Percentiles rank a stretch among this genome's conserved stretches.
Evolutionary conservation across 2,113 vertebrate genomes (phyloP).

Genomic region (Oncorhynchus clarkii): DNA sequence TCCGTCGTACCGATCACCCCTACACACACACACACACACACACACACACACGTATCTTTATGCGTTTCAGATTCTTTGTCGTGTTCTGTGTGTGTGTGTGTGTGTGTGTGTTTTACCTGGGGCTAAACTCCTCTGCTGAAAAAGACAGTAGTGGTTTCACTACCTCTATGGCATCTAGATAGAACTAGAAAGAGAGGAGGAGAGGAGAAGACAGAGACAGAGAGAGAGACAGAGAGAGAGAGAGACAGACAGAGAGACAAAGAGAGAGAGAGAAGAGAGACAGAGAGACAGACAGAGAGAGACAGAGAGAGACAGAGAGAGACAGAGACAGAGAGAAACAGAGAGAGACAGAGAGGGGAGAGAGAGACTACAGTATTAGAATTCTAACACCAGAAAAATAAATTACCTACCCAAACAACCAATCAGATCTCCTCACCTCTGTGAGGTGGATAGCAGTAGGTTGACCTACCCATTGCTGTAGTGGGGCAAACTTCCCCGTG

Average conservation of each 20-base stretch:
- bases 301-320: not conserved
- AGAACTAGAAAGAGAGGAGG: constrained; percentile 75
- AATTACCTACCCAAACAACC: not conserved
- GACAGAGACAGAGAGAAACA: fast-evolving
- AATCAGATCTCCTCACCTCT: not conserved
- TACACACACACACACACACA: constrained; percentile 40
- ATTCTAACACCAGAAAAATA: too few species aligned
- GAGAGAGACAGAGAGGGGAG: fast-evolving
- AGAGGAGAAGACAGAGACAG: too few species aligned
- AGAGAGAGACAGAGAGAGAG: too few species aligned
- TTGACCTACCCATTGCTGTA: constrained; percentile 92
- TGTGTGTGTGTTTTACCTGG: constrained; percentile 72
- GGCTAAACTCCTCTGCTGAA: constrained; percentile 83
- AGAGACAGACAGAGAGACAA: too few species aligned
- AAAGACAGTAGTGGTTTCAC: constrained; percentile 78
- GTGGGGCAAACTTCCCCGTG: constrained; percentile 94
- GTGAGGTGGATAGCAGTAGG: too few species aligned
- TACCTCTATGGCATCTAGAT: constrained; percentile 86
- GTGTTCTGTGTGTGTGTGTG: not conserved
- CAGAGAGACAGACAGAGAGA: not conserved
- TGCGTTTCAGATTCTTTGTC: not conserved
- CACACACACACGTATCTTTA: not conserved
- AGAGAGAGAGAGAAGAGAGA: too few species aligned
- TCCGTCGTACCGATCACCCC: constrained; percentile 92
- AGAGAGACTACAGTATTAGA: not conserved